Percentiles rank a stretch among this genome's conserved stretches.
phyloP scores from a whole-genome alignment of 2,888 invertebrate species.

The Mythimna pallens region DNA sequence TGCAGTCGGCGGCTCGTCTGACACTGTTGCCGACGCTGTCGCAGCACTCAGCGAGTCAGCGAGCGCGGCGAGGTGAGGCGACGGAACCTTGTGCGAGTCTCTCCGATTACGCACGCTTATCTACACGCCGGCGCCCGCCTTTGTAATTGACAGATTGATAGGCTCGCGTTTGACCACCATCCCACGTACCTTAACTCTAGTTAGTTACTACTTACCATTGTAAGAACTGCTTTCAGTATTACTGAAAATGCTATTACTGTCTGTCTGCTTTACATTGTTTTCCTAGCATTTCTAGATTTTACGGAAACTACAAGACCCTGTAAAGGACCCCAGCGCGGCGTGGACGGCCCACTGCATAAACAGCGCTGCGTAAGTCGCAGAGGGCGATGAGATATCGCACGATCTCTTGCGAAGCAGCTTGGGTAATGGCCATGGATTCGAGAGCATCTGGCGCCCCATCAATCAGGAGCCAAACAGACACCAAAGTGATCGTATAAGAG shows the following conservation, averaged over 20 bases:
- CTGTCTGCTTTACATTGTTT: neutral
- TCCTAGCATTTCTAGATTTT: no score
- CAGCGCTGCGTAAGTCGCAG: no score
- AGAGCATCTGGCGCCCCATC: no score
- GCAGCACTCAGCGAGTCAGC: constrained; percentile 2
- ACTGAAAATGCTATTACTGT: neutral
- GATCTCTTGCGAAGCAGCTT: no score
- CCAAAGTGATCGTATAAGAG: no score
- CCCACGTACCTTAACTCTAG: neutral
- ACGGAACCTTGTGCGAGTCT: constrained; percentile 16
- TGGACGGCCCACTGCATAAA: no score
- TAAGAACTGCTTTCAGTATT: neutral
- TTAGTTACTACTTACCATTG: neutral
- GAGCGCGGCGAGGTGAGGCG: neutral
- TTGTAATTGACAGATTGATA: neutral
- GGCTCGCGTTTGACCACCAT: neutral
- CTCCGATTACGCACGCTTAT: constrained; percentile 4
- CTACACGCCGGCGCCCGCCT: neutral
- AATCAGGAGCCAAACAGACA: no score
- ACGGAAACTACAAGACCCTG: no score
- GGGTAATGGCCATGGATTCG: no score
- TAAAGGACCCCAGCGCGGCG: no score
- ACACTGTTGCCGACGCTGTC: neutral
- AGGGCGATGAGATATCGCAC: no score
- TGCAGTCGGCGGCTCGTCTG: neutral